phyloP scores from a whole-genome alignment of 1,140 invertebrate species.

The Nymphalis io region DNA sequence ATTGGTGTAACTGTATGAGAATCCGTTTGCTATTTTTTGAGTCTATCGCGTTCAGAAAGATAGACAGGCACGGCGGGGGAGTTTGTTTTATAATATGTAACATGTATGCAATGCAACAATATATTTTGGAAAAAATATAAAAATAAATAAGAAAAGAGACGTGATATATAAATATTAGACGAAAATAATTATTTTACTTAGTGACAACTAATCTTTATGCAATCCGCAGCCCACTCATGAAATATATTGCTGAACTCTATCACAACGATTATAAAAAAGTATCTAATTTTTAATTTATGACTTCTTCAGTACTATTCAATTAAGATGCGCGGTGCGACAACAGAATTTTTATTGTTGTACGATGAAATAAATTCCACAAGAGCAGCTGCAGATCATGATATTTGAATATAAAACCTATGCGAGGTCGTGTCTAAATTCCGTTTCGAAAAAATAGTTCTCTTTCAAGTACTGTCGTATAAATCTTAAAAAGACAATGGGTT shows the following conservation, averaged over 20 bases:
- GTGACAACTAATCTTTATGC: no score
- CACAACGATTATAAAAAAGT: not conserved
- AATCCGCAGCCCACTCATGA: no score
- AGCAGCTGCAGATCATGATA: slow-evolving; percentile 26
- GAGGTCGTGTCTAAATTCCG: slow-evolving; percentile 21
- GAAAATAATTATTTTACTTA: not conserved
- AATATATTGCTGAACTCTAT: no score
- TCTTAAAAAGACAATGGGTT: slow-evolving; percentile 27
- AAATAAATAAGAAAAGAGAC: no score
- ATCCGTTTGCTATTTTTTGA: no score
- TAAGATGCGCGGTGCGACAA: slow-evolving; percentile 19
- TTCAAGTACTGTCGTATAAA: slow-evolving; percentile 22
- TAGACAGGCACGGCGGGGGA: no score
- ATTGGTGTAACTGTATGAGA: no score
- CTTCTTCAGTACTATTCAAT: slow-evolving; percentile 6
- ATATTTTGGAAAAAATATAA: not conserved
- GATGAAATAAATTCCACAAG: slow-evolving; percentile 29
- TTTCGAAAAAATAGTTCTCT: slow-evolving; percentile 22
- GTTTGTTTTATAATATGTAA: no score
- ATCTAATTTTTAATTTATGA: slow-evolving; percentile 27
- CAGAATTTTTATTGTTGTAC: slow-evolving; percentile 28
- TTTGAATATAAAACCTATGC: slow-evolving; percentile 24
- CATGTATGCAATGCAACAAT: not conserved
- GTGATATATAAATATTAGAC: slow-evolving; percentile 11
- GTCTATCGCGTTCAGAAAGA: no score